These are phyloP conservation scores for Eupsittula cactorum DNA, from an alignment of 2,113 vertebrate species.

Conservation along the genomic window DNA sequence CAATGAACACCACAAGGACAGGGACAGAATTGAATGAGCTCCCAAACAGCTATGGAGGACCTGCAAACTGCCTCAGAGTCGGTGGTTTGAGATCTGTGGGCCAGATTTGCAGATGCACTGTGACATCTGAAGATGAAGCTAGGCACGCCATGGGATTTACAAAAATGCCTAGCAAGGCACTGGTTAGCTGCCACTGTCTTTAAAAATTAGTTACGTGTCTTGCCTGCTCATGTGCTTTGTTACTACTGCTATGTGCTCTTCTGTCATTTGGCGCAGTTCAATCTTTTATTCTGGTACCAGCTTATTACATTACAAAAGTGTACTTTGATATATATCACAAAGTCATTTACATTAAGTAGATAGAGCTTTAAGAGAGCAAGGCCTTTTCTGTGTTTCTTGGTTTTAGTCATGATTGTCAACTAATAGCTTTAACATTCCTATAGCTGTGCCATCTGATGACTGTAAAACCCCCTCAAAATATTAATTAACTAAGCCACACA, in stretches of 20 bases:
- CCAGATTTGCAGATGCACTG: neutral
- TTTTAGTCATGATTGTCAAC: neutral
- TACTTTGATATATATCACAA: neutral
- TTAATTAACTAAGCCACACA: slow-evolving; percentile 32
- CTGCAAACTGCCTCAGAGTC: neutral
- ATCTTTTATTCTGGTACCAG: neutral
- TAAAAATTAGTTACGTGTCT: neutral
- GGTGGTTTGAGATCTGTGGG: neutral
- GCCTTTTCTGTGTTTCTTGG: neutral
- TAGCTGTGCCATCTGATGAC: slow-evolving; percentile 25
- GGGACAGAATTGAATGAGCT: neutral
- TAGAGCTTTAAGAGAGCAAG: neutral
- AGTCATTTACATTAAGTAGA: neutral
- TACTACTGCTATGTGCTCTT: neutral
- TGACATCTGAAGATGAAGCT: neutral
- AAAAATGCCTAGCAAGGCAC: neutral
- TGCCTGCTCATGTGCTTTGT: neutral
- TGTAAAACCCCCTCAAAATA: neutral
- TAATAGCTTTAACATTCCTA: slow-evolving; percentile 13
- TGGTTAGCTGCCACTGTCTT: neutral
- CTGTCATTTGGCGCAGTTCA: neutral
- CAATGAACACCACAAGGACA: rapidly evolving
- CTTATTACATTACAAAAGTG: neutral
- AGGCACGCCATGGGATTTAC: neutral
- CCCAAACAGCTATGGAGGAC: neutral